These are phyloP conservation scores for Protophormia terraenovae DNA, from an alignment of 2,888 invertebrate genomes.

Conservation along the genomic window DNA sequence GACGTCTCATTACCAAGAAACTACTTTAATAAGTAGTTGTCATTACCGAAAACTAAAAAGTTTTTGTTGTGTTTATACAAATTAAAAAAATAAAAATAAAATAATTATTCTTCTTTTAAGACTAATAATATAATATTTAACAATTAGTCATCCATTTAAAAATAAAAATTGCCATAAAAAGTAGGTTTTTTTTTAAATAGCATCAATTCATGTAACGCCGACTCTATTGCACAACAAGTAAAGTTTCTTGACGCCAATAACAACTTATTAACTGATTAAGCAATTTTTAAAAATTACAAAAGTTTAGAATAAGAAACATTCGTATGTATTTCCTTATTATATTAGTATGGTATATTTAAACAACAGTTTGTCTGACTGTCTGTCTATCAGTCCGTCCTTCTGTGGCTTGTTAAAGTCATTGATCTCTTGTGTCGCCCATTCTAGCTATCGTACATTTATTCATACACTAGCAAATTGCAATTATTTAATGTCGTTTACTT, in stretches of 20 bases:
- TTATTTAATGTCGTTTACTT: conserved; percentile 46
- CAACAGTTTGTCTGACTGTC: neutral
- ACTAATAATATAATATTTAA: neutral
- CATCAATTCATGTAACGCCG: neutral
- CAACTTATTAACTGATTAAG: conserved; percentile 36
- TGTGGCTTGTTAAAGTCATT: conserved; percentile 48
- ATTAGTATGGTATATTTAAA: neutral
- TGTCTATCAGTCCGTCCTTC: neutral
- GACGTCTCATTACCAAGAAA: too few species aligned
- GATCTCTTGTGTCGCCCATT: conserved; percentile 58
- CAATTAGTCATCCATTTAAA: neutral
- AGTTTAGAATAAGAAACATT: neutral
- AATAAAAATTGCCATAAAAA: neutral
- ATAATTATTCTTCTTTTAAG: too few species aligned
- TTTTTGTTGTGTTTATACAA: too few species aligned
- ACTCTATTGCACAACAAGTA: conserved; percentile 12
- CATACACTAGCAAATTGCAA: conserved; percentile 7
- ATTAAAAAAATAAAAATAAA: too few species aligned
- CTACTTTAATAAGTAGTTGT: too few species aligned
- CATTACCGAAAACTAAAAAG: too few species aligned
- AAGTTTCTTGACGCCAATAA: conserved; percentile 33
- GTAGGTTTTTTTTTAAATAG: neutral
- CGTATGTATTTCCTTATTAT: neutral
- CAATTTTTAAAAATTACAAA: conserved; percentile 16
- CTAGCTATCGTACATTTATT: conserved; percentile 11